Percentiles rank a stretch among this genome's conserved stretches.
Conservation (phyloP, 2,888 invertebrate species). For the Girardia tigrina region DNA sequence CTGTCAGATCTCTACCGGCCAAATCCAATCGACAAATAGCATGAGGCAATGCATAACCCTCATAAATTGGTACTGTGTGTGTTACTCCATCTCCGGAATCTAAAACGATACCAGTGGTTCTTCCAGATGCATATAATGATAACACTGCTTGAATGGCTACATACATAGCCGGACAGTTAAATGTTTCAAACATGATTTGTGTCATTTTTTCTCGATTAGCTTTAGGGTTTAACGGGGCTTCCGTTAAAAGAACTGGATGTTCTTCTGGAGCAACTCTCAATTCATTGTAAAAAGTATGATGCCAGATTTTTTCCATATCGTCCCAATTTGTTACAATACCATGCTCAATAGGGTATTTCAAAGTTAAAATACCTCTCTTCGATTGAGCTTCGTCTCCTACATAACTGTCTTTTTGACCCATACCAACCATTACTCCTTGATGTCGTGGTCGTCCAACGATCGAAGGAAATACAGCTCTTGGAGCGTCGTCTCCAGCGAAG, state of each 20-base stretch:
- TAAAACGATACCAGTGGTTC: constrained; percentile 78
- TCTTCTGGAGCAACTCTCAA: constrained; percentile 58
- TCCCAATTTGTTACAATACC: constrained; percentile 55
- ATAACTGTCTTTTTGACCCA: constrained; percentile 91
- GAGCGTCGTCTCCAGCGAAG: background rate
- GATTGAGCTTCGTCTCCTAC: constrained; percentile 90
- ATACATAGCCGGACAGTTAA: constrained; percentile 68
- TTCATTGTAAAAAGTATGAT: constrained; percentile 50
- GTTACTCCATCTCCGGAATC: constrained; percentile 82
- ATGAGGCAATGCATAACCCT: constrained; percentile 57
- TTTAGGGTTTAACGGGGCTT: constrained; percentile 79
- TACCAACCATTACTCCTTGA: constrained; percentile 62
- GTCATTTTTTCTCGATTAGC: constrained; percentile 90
- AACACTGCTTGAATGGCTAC: constrained; percentile 72
- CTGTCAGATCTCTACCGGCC: constrained; percentile 54
- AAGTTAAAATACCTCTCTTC: constrained; percentile 56
- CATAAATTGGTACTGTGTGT: constrained; percentile 80
- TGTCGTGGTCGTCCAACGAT: background rate
- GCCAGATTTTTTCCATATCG: constrained; percentile 53
- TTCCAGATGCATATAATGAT: constrained; percentile 76
- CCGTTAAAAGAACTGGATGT: constrained; percentile 69
- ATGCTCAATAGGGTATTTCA: constrained; percentile 55
- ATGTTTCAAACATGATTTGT: constrained; percentile 53
- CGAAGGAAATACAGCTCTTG: background rate
- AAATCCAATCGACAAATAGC: constrained; percentile 53